Percentiles rank a stretch among this genome's conserved stretches.
These are phyloP conservation scores for Sebastiscus albofasciatus DNA, from an alignment of 2,797 vertebrate genomes.

Conservation along the genomic window DNA sequence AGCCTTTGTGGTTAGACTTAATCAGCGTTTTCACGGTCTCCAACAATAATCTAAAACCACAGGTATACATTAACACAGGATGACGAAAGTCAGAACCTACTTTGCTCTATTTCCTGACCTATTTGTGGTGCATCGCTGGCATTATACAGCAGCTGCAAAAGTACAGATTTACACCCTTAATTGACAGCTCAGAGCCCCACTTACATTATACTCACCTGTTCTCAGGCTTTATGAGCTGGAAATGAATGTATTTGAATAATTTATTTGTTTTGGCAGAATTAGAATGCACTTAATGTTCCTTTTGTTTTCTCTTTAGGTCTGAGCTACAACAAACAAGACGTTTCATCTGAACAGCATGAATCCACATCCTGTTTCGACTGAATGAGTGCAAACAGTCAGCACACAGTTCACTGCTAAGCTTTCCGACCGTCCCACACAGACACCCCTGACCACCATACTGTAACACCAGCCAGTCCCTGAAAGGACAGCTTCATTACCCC, in stretches of 20 bases:
- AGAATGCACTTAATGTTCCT: conserved; percentile 33
- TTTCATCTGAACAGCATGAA: conserved; percentile 65
- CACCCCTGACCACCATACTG: conserved; percentile 88
- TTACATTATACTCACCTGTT: conserved; percentile 21
- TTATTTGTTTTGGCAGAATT: conserved; percentile 27
- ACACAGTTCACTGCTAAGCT: conserved; percentile 49
- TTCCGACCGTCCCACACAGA: conserved; percentile 86
- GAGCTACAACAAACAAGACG: conserved; percentile 45
- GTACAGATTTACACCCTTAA: conserved; percentile 40
- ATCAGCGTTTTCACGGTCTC: conserved; percentile 76
- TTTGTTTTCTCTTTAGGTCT: conserved; percentile 67
- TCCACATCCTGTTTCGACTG: conserved; percentile 71
- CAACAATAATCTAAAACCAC: conserved; percentile 79
- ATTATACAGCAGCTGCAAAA: conserved; percentile 59
- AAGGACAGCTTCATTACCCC: conserved; percentile 87
- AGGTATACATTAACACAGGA: conserved; percentile 74
- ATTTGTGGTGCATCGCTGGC: conserved; percentile 72
- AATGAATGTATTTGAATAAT: conserved; percentile 15
- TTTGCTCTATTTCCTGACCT: conserved; percentile 78
- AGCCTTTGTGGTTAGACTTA: conserved; percentile 78
- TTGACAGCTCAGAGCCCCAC: conserved; percentile 18
- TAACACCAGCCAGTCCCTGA: conserved; percentile 87
- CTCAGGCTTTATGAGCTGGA: neutral
- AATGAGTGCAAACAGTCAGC: conserved; percentile 61
- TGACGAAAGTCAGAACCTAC: conserved; percentile 68